Percentiles rank a stretch among this genome's conserved stretches.
phyloP scores from a whole-genome alignment of 2,797 vertebrate genomes.

The Pristis pectinata region DNA sequence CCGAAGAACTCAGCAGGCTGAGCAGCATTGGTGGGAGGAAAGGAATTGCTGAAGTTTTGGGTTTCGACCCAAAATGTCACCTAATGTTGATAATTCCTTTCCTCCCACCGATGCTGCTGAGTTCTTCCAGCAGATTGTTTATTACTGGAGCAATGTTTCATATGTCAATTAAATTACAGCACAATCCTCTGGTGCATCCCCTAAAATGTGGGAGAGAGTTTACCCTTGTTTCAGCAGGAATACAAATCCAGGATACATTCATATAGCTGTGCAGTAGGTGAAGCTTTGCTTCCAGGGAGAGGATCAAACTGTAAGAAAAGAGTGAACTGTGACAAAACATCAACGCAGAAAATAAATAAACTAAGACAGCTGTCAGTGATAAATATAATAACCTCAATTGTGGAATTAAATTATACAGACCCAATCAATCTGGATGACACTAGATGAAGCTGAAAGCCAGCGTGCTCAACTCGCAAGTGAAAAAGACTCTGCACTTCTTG shows the following conservation, averaged over 20 bases:
- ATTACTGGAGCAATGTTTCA: not conserved
- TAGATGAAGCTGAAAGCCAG: not conserved
- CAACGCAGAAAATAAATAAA: not conserved
- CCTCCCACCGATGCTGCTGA: too few species aligned
- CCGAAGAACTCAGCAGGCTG: too few species aligned
- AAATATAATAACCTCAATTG: not conserved
- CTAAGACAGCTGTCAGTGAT: not conserved
- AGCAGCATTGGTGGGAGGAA: too few species aligned
- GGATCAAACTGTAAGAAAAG: slow-evolving; percentile 71
- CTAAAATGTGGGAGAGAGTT: slow-evolving; percentile 37
- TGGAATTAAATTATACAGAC: not conserved
- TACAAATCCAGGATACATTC: slow-evolving; percentile 99
- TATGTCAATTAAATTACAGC: not conserved
- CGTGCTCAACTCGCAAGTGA: not conserved
- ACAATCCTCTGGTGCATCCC: not conserved
- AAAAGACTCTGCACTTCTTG: not conserved
- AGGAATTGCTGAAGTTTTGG: too few species aligned
- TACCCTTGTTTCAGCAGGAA: slow-evolving; percentile 96
- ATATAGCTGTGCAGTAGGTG: slow-evolving; percentile 98
- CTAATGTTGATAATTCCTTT: not conserved
- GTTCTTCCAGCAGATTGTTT: not conserved
- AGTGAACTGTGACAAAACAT: slow-evolving; percentile 37
- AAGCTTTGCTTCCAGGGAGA: slow-evolving; percentile 96
- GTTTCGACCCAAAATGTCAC: too few species aligned
- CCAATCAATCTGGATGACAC: not conserved